Percentiles rank a stretch among this genome's conserved stretches.
Evolutionary conservation across 2,888 invertebrate species (phyloP).

Genomic region (Gari tellinella): DNA sequence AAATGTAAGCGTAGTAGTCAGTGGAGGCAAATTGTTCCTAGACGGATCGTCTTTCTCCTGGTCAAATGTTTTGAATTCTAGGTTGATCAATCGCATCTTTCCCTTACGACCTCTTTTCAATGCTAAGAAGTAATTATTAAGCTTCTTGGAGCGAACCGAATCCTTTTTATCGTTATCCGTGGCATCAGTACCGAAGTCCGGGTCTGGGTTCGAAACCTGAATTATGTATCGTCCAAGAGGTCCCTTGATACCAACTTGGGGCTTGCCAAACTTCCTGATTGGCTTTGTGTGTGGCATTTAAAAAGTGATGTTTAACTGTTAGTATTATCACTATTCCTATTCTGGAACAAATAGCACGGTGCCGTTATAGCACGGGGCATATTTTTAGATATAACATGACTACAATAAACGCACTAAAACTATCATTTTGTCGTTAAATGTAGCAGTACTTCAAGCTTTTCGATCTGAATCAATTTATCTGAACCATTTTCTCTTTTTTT

Average conservation of each 20-base stretch:
- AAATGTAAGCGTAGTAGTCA: constrained; percentile 56
- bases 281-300: constrained; percentile 45
- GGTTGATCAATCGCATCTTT: constrained; percentile 43
- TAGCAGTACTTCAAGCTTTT: too few species aligned
- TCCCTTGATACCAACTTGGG: constrained; percentile 40
- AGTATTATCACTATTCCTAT: too few species aligned
- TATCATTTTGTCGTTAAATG: too few species aligned
- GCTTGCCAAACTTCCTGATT: constrained; percentile 24
- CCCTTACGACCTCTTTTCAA: constrained; percentile 19
- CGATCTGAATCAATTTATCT: too few species aligned
- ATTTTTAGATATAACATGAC: too few species aligned
- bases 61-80: constrained; percentile 50
- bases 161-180: constrained; percentile 24
- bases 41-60: constrained; percentile 10
- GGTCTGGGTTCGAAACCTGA: constrained; percentile 19
- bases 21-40: constrained; percentile 28
- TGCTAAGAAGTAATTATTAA: constrained; percentile 27
- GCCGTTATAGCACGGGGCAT: too few species aligned
- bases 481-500: too few species aligned
- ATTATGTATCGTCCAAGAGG: constrained; percentile 44
- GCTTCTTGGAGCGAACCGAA: constrained; percentile 14
- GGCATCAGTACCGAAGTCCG: constrained; percentile 5
- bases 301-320: not conserved
- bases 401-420: too few species aligned
- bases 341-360: too few species aligned